Evolutionary conservation across 2,797 vertebrate genomes (phyloP), one percentile per base, ranked within the genome.

Genomic region (Heteromormyrus szaboi): DNA sequence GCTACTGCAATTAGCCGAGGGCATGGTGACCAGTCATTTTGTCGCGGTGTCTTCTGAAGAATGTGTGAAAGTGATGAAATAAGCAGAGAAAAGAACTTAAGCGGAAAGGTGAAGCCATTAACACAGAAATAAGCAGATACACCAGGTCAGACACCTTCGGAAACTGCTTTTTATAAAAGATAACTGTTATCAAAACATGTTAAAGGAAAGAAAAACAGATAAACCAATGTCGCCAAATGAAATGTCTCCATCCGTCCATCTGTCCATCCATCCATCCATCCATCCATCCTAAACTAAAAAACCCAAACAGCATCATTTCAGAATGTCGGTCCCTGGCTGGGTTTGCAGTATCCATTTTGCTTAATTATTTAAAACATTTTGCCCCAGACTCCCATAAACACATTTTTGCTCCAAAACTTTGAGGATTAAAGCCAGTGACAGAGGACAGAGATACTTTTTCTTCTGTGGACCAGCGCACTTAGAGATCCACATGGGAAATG

Each of bases 341-440:
- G 87, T 89, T 87, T 87, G 51, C 88, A 46, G 90, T 87, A 91
- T 90, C 7, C 89, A 89, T 87, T 41, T 53, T 33, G 29, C 86
- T 91, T 88, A 79, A 90, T 91, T 91, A 92, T 91, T 91, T 50
- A 91, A 41, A 19, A 83, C 22, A 85, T 87, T 86, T 88, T 79
- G 85, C 84, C 65, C 87, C 84, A 53, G 89, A 90, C 48, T 89
- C 33, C 88, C 53, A 89, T 54, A 50, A 65, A 87, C 50, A 85
- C 89, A 87, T 25, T 90, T 88, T 88, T 85, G 29, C 79, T 88
- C 88, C 54, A 89, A 89, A 89, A 91, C 85, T 76, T 41, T 44
- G 37, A 87, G 88, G 83, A 91, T 93, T 90, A 90, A 92, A 92
- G 56, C 88, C 65, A 85, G 72, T 25, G 48, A 50, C 88, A 87